Evolutionary conservation across 2,888 invertebrate genomes (phyloP).

Genomic region (Teinopalpus imperialis): DNA sequence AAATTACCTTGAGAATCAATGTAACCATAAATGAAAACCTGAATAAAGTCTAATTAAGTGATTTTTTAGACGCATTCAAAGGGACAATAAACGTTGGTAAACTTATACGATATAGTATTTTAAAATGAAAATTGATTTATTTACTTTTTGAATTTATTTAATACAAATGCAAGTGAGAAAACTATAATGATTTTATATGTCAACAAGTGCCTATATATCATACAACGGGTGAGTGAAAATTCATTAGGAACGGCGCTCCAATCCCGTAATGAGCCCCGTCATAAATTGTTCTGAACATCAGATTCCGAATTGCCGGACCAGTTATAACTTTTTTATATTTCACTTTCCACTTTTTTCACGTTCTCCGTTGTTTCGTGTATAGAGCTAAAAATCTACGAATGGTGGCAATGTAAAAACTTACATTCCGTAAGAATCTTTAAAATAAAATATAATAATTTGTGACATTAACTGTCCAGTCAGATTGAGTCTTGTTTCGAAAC

Average conservation of each 20-base stretch:
- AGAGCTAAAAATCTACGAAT: slow-evolving; percentile 36
- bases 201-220: slow-evolving; percentile 7
- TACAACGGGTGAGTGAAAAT: slow-evolving; percentile 37
- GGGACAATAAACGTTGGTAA: too few species aligned
- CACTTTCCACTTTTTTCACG: slow-evolving; percentile 69
- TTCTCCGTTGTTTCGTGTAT: slow-evolving; percentile 39
- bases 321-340: slow-evolving; percentile 74
- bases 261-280: slow-evolving; percentile 56
- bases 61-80: too few species aligned
- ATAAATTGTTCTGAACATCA: slow-evolving; percentile 68
- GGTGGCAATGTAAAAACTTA: not conserved
- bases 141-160: too few species aligned
- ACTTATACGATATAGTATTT: too few species aligned
- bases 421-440: not conserved
- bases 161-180: too few species aligned
- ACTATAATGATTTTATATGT: slow-evolving; percentile 5
- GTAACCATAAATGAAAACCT: too few species aligned
- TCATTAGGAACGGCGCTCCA: slow-evolving; percentile 39
- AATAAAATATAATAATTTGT: too few species aligned
- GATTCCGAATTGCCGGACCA: slow-evolving; percentile 57
- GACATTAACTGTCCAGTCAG: too few species aligned
- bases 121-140: too few species aligned
- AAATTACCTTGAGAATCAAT: too few species aligned
- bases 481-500: too few species aligned
- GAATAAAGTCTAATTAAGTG: too few species aligned